Base-by-base conservation (phyloP, 2,888 invertebrate genomes). In the Charanyca ferruginea region DNA sequence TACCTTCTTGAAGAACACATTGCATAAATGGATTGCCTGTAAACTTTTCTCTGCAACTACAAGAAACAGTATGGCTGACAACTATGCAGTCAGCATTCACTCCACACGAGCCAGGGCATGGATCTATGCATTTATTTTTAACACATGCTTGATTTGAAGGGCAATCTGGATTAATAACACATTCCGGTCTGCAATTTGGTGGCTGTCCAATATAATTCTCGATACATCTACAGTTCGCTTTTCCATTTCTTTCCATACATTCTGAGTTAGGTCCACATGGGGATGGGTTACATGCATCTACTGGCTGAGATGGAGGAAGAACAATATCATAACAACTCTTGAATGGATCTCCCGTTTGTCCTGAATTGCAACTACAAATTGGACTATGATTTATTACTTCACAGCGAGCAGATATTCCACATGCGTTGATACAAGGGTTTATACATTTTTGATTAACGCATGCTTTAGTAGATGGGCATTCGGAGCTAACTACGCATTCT, bases 301-400 rank as follows among this genome's bases (percentile, higher is more conserved):
- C 91, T 81, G 85, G 91, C 87, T 83, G 91, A 76, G 85, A 89
- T 90, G 84, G 94, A 66, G 77, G 67, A 88, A 83, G 74, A 13
- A 89, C 67, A 54, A 97, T 92, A 79, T 97, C 96, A 72, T 96
- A 96, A 86, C 98, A 98, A 79, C 97, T 96, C 87, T 97, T 97
- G 92, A 98, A 98, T 58, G 98, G 98, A 96, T 98, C 98, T 44
- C 98, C 98, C 25, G 97, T 96, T 90, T 97, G 97, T 22, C 97
- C 97, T 22, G 96, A 91, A 63, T 97, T 97, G 86, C 98, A 98
- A 77, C 97, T 97, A 87, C 98, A 98, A 66, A 98, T 97, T 16
- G 98, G 98, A 87, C 98, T 98, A 87, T 98, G 98, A 88, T 98
- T 98, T 38, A 98, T 96, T 2, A 98, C 98, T 83, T 97, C 97